Evolutionary conservation across 2,888 invertebrate genomes (phyloP), one percentile per base, ranked within the genome.

Genomic region (Apodemia hepburni): DNA sequence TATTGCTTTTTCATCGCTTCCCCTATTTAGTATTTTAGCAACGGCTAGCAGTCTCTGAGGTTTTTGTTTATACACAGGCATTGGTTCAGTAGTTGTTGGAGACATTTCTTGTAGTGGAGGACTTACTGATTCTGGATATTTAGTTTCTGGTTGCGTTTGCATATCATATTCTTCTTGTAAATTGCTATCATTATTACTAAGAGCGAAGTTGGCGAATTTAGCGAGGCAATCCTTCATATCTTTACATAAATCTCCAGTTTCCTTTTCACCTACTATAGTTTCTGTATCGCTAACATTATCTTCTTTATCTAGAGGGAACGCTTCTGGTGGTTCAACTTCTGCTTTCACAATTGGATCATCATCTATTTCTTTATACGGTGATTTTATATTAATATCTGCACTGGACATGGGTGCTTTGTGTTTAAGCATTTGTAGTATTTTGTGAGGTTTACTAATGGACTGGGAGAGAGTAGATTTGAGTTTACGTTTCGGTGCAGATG

Each of bases 31-130:
- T 45, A 87, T 79, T 29, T 87, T 89, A 45, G 80, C 87, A 0
- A 86, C 84, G 0, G 82, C 71, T 2, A 87, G 60, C 3, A 88
- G 61, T 62, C 87, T 72, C 62, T 85, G 86, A 0, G 85, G 79
- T 62, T 88, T 88, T 0, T 84, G 82, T 0, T 78, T 75, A 42
- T 81, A 90, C 0, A 82, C 79, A 0, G 87, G 85, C 71, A 80
- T 74, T 0, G 85, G 79, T 65, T 86, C 89, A 0, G 83, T 75
- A 0, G 82, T 82, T 0, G 87, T 86, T 0, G 92, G 92, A 0
- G 91, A 91, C 80, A 85, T 82, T 61, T 90, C 87, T 60, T 91
- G 91, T 0, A 92, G 60, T 0, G 91, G 92, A 0, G 92, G 91
- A 63, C 91, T 91, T 0, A 87, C 80, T 0, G 91, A 82, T 1